A percentile compares a stretch with the other conserved stretches of the same genome.
Evolutionary conservation across 2,113 vertebrate species (phyloP).

Genomic region (Callaeas wilsoni): DNA sequence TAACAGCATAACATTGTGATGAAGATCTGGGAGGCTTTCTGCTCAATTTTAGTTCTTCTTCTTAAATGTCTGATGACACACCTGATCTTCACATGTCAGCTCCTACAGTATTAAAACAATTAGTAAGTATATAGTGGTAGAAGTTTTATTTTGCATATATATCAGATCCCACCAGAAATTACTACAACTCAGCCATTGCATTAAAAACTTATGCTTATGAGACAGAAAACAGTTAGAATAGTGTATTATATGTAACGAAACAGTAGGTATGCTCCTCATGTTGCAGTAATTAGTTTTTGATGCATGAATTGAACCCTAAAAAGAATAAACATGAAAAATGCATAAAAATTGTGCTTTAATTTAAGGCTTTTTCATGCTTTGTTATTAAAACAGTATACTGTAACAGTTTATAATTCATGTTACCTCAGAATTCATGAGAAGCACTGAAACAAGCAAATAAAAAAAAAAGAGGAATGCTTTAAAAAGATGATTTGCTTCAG

Average conservation of each 20-base stretch:
- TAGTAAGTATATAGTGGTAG: not conserved
- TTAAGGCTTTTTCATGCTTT: slow-evolving; percentile 5
- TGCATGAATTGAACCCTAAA: slow-evolving; percentile 50
- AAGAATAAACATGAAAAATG: slow-evolving; percentile 64
- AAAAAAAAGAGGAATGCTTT: not conserved
- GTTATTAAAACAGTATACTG: slow-evolving; percentile 37
- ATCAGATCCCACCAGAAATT: not conserved
- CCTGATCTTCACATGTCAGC: slow-evolving; percentile 82
- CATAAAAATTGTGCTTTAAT: slow-evolving; percentile 25
- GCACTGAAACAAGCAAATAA: not conserved
- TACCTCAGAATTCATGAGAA: slow-evolving; percentile 32
- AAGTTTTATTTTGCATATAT: not conserved
- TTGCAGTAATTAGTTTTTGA: slow-evolving; percentile 61
- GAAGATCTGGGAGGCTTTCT: not conserved
- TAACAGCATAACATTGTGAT: not conserved
- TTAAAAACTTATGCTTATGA: not conserved
- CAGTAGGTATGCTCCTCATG: not conserved
- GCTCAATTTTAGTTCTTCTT: slow-evolving; percentile 69
- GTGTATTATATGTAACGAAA: not conserved
- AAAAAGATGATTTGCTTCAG: not conserved
- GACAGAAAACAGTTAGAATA: not conserved
- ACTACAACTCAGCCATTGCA: not conserved
- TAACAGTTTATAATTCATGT: not conserved
- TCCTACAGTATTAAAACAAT: slow-evolving; percentile 76
- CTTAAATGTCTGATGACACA: slow-evolving; percentile 89